These are phyloP conservation scores for Nothocercus julius DNA, from an alignment of 2,113 vertebrate genomes.

Conservation along the genomic window DNA sequence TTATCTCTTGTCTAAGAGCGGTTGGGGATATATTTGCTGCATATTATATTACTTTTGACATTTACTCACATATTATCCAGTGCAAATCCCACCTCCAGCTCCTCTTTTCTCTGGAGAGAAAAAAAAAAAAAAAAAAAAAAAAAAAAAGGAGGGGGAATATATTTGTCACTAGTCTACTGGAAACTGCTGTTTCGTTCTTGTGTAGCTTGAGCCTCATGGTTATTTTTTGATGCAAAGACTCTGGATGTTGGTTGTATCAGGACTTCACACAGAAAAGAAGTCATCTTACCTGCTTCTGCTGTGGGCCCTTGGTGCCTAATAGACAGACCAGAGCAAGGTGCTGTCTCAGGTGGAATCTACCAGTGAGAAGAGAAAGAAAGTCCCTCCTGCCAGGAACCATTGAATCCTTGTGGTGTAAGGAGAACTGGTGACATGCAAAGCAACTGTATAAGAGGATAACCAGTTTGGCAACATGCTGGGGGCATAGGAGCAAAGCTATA, in stretches of 20 bases:
- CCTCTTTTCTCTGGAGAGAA: constrained; percentile 60
- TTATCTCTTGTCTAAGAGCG: not conserved
- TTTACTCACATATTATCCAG: constrained; percentile 72
- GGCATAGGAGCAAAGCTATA: not conserved
- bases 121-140: not conserved
- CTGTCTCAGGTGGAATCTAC: not conserved
- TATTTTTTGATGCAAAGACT: not conserved
- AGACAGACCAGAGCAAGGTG: not conserved
- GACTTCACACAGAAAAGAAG: not conserved
- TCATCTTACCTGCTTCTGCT: not conserved
- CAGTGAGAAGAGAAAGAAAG: not conserved
- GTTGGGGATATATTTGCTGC: not conserved
- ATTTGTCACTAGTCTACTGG: not conserved
- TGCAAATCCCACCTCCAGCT: constrained; percentile 70
- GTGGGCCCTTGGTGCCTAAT: no score
- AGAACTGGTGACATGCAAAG: not conserved
- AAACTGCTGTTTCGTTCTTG: not conserved
- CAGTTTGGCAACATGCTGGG: not conserved
- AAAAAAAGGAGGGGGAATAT: not conserved
- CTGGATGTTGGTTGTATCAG: not conserved
- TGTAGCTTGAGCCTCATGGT: not conserved
- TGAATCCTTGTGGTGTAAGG: not conserved
- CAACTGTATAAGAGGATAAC: not conserved
- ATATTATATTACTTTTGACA: not conserved
- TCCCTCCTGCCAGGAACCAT: not conserved